phyloP scores from a whole-genome alignment of 2,888 invertebrate genomes.

The Caradrina clavipalpis region DNA sequence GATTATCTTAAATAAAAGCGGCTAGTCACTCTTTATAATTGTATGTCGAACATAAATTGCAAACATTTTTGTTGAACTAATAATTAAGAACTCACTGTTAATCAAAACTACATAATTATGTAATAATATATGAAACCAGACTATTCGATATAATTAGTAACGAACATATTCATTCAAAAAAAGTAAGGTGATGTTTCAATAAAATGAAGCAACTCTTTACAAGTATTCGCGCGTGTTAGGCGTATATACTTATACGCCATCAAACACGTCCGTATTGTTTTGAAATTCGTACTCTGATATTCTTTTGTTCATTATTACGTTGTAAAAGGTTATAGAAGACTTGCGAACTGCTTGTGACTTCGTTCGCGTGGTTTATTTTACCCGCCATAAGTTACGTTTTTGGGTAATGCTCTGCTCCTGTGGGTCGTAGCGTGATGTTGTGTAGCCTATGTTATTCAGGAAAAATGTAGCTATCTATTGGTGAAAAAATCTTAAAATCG shows the following conservation, averaged over 20 bases:
- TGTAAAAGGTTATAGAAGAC: slow-evolving; percentile 68
- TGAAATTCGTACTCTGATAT: slow-evolving; percentile 65
- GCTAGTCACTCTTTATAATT: slow-evolving; percentile 38
- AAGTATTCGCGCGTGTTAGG: slow-evolving; percentile 17
- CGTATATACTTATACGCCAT: not conserved
- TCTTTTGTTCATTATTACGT: slow-evolving; percentile 62
- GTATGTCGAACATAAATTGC: not conserved
- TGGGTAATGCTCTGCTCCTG: too few species aligned
- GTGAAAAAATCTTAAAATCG: too few species aligned
- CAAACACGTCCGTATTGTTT: slow-evolving; percentile 62
- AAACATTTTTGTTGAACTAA: not conserved
- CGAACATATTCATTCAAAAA: slow-evolving; percentile 5
- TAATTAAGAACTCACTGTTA: not conserved
- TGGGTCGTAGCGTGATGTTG: too few species aligned
- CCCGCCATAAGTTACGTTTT: too few species aligned
- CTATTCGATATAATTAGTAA: not conserved
- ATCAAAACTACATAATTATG: slow-evolving; percentile 28
- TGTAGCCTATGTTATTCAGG: too few species aligned
- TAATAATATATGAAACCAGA: slow-evolving; percentile 6
- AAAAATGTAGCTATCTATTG: too few species aligned
- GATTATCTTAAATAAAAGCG: slow-evolving; percentile 25
- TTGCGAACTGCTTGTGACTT: too few species aligned
- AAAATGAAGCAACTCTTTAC: slow-evolving; percentile 33
- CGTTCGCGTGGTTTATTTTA: too few species aligned
- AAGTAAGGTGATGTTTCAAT: slow-evolving; percentile 22